Percentiles rank a stretch among this genome's conserved stretches.
Conservation (phyloP, 2,888 invertebrate genomes). For the Diadegma fenestrale region DNA sequence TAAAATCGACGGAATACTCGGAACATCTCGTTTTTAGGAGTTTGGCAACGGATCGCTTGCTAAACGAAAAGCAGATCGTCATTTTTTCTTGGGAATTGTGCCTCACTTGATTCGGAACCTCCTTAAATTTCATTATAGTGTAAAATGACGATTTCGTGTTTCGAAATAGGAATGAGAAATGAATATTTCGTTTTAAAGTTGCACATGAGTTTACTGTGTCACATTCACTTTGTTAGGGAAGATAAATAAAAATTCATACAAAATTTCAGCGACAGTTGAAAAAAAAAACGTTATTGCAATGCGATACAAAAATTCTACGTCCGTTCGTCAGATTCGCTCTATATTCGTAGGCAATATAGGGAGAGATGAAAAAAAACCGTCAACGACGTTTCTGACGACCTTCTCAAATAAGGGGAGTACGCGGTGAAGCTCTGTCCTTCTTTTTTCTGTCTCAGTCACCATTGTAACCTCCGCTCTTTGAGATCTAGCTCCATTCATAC, state of each 20-base stretch:
- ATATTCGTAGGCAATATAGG: neutral
- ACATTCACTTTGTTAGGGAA: neutral
- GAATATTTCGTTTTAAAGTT: neutral
- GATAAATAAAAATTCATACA: neutral
- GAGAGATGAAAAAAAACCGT: constrained; percentile 45
- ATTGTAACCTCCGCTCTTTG: constrained; percentile 24
- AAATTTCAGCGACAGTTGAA: neutral
- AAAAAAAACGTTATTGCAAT: neutral
- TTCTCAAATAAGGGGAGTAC: constrained; percentile 51
- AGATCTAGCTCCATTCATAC: constrained; percentile 54
- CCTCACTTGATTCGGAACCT: no score
- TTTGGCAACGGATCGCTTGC: no score
- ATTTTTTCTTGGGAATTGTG: no score
- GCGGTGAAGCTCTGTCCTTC: constrained; percentile 22
- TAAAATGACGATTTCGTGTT: neutral
- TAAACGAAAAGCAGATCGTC: no score
- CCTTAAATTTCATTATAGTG: neutral
- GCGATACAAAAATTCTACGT: neutral
- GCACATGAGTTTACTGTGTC: neutral
- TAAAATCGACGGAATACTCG: no score
- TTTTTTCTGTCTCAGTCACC: constrained; percentile 8
- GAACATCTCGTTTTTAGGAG: no score
- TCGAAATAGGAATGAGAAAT: neutral
- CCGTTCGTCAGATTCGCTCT: neutral
- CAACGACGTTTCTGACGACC: constrained; percentile 55